Percentiles rank a stretch among this genome's conserved stretches.
Conservation (phyloP, 2,113 vertebrate genomes). For the Heteronetta atricapilla region DNA sequence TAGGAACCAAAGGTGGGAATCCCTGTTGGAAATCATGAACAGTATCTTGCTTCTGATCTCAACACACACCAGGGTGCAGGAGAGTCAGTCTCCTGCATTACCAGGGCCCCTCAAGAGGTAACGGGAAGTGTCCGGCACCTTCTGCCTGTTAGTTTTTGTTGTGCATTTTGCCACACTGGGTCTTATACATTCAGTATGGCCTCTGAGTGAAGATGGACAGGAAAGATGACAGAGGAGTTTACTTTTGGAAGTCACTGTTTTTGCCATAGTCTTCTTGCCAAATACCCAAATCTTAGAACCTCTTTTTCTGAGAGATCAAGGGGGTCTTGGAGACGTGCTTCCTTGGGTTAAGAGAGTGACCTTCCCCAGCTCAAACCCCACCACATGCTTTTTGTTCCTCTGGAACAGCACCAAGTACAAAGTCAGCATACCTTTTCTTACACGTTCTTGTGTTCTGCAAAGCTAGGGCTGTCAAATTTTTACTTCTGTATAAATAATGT, state of each 20-base stretch:
- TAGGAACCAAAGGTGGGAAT: background rate
- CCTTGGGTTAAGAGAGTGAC: background rate
- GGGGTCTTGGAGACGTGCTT: background rate
- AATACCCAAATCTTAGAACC: background rate
- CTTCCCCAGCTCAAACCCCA: background rate
- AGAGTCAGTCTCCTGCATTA: background rate
- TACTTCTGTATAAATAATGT: too few species aligned
- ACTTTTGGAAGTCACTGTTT: background rate
- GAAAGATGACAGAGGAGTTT: background rate
- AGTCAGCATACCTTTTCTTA: background rate
- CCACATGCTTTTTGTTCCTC: background rate
- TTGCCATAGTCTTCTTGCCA: background rate
- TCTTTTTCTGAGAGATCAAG: background rate
- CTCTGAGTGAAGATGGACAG: background rate
- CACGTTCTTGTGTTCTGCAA: background rate
- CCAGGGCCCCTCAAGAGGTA: background rate
- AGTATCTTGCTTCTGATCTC: background rate
- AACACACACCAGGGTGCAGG: background rate
- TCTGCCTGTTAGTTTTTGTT: background rate
- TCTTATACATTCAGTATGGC: too few species aligned
- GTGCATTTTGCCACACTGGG: background rate
- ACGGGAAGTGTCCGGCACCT: background rate
- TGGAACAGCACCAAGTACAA: background rate
- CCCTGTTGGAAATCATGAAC: background rate
- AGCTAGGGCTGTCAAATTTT: background rate